A percentile compares a stretch with the other conserved stretches of the same genome.
phyloP scores from a whole-genome alignment of 2,797 vertebrate genomes.

The Siniperca obscura region DNA sequence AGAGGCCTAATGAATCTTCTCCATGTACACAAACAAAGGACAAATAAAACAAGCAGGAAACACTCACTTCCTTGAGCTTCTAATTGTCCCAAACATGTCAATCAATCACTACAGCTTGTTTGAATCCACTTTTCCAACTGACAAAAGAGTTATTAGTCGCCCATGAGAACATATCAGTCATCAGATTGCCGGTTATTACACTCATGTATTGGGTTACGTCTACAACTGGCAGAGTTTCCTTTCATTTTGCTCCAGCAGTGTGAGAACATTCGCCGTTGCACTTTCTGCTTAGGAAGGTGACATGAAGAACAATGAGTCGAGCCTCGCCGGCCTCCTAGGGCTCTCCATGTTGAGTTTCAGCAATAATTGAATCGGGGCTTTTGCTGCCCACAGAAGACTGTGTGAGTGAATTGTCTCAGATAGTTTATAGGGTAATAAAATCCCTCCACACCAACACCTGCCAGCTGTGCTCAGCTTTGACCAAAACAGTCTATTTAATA shows the following conservation, averaged over 20 bases:
- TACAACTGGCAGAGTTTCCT: constrained; percentile 29
- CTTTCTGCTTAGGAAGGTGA: constrained; percentile 63
- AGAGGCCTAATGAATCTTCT: constrained; percentile 81
- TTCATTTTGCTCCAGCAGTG: constrained; percentile 42
- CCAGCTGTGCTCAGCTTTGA: constrained; percentile 79
- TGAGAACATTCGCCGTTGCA: constrained; percentile 33
- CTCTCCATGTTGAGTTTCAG: constrained; percentile 53
- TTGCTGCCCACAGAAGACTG: constrained; percentile 67
- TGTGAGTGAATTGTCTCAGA: constrained; percentile 72
- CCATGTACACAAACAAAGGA: constrained; percentile 72
- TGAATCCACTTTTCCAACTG: constrained; percentile 28
- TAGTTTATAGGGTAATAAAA: constrained; percentile 83
- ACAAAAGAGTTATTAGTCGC: constrained; percentile 53
- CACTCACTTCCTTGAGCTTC: constrained; percentile 65
- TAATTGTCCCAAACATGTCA: constrained; percentile 78
- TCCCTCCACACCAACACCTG: constrained; percentile 72
- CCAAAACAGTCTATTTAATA: constrained; percentile 72
- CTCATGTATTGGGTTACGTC: constrained; percentile 28
- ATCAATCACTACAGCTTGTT: constrained; percentile 63
- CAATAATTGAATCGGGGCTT: constrained; percentile 73
- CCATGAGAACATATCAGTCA: constrained; percentile 50
- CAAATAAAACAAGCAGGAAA: constrained; percentile 72
- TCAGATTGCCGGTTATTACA: constrained; percentile 35
- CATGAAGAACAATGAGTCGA: constrained; percentile 66
- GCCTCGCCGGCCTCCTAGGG: constrained; percentile 52